These are phyloP conservation scores for Coleophora deauratella DNA, from an alignment of 2,888 invertebrate genomes.

Conservation along the genomic window DNA sequence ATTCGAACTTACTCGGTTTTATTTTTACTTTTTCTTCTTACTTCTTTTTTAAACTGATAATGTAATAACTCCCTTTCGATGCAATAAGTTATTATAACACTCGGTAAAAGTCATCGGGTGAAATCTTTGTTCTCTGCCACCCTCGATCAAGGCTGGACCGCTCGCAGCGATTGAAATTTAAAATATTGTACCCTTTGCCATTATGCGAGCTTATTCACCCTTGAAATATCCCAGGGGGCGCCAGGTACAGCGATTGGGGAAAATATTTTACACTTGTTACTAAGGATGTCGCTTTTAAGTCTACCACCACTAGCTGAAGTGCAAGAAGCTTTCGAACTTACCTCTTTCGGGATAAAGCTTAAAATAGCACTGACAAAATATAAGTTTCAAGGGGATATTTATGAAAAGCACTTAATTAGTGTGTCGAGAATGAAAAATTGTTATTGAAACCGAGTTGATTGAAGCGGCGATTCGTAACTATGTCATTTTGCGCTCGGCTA, in stretches of 20 bases:
- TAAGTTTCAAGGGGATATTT: conserved; percentile 47
- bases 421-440: conserved; percentile 73
- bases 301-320: conserved; percentile 37
- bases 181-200: conserved; percentile 76
- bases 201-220: conserved; percentile 75
- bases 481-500: conserved; percentile 66
- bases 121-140: conserved; percentile 65
- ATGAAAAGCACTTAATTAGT: conserved; percentile 72
- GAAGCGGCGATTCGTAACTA: conserved; percentile 69
- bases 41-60: too few relatives aligned
- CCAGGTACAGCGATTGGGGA: conserved; percentile 72
- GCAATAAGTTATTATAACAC: conserved; percentile 60
- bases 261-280: conserved; percentile 75
- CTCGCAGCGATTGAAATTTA: conserved; percentile 75
- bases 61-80: conserved; percentile 23
- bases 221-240: conserved; percentile 75
- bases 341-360: conserved; percentile 26
- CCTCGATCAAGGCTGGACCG: conserved; percentile 53
- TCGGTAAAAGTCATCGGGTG: conserved; percentile 60
- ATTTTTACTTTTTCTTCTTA: too few relatives aligned
- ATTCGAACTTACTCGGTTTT: too few relatives aligned
- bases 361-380: conserved; percentile 20
- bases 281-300: conserved; percentile 67
- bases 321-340: conserved; percentile 30
- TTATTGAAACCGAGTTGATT: conserved; percentile 71